Conservation (phyloP, 2,888 invertebrate species). For the Agrotis ipsilon region DNA sequence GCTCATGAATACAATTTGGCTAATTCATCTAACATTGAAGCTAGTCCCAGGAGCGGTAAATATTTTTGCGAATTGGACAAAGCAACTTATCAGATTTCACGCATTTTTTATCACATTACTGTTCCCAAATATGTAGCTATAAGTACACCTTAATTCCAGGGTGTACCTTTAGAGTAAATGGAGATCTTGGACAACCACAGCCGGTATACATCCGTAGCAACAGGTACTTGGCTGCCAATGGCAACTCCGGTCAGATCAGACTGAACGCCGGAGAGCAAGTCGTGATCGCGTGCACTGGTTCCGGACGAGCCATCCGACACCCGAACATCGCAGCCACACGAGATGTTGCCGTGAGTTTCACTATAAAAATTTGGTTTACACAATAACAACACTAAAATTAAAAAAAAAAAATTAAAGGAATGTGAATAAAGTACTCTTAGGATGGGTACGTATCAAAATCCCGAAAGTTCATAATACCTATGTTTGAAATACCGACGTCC, state of each 20-base stretch:
- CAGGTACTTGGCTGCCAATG: conserved; percentile 76
- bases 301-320: conserved; percentile 78
- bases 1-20: conserved; percentile 75
- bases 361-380: neutral
- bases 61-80: neutral
- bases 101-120: neutral
- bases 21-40: conserved; percentile 67
- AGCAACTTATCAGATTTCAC: neutral
- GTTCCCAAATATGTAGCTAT: neutral
- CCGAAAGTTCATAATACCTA: too few species aligned
- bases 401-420: neutral
- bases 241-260: conserved; percentile 79
- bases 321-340: conserved; percentile 74
- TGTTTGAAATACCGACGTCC: too few species aligned
- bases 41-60: conserved; percentile 74
- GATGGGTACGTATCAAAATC: too few species aligned
- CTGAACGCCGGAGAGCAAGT: conserved; percentile 80
- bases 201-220: conserved; percentile 90
- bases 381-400: neutral
- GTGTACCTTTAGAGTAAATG: conserved; percentile 87
- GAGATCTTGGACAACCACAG: conserved; percentile 91
- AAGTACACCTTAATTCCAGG: conserved; percentile 70
- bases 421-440: too few species aligned
- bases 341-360: conserved; percentile 46
- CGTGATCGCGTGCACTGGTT: conserved; percentile 80